Conservation (phyloP, 92 coral and sea anemone genomes). For the Metridium senile region DNA sequence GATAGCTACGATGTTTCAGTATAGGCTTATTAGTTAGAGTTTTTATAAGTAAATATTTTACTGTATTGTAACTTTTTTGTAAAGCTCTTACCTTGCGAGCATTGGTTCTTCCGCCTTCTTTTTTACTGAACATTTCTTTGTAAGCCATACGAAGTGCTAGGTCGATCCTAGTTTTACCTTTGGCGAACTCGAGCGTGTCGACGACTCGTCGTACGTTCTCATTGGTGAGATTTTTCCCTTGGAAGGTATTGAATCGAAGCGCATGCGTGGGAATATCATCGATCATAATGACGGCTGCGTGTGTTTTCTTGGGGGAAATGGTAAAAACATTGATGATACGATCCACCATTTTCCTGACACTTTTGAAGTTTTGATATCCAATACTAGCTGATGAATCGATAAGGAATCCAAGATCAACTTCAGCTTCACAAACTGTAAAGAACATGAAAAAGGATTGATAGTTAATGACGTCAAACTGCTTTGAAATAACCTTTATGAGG, state of each 20-base stretch:
- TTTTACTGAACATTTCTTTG: conserved; percentile 67
- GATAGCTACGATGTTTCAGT: too few relatives aligned
- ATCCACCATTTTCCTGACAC: conserved; percentile 64
- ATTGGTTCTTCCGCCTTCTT: conserved; percentile 57
- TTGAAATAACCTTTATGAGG: not conserved
- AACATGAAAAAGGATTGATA: not conserved
- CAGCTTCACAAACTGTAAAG: conserved; percentile 64
- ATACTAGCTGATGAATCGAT: conserved; percentile 78
- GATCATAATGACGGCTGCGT: conserved; percentile 59
- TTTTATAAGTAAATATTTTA: too few relatives aligned
- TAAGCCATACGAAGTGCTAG: conserved; percentile 65
- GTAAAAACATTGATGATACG: conserved; percentile 56
- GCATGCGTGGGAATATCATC: conserved; percentile 51
- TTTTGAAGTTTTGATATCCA: conserved; percentile 68
- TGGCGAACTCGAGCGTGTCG: conserved; percentile 54
- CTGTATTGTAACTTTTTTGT: too few relatives aligned
- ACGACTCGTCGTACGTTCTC: conserved; percentile 60
- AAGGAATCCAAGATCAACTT: conserved; percentile 77
- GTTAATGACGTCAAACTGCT: not conserved
- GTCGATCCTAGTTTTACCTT: conserved; percentile 75
- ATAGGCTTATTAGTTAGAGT: too few relatives aligned
- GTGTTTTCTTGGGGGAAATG: conserved; percentile 67
- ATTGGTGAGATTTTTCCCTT: conserved; percentile 55
- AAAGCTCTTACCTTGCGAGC: conserved; percentile 74
- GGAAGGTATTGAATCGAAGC: conserved; percentile 68